Evolutionary conservation across 2,113 vertebrate species (phyloP).

Genomic region (Calcarius ornatus): DNA sequence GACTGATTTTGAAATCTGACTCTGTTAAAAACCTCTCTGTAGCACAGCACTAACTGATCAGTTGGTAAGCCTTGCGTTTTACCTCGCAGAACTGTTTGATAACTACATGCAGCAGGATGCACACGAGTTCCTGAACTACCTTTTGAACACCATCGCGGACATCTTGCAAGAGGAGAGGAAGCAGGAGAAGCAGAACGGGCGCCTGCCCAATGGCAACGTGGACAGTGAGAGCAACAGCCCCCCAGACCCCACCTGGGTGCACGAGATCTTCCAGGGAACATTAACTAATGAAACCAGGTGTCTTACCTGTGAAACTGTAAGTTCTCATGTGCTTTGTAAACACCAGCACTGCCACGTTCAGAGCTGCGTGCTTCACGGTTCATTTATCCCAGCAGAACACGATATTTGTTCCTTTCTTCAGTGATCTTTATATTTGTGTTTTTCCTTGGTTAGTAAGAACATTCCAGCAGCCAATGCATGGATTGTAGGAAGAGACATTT

Average conservation of each 20-base stretch:
- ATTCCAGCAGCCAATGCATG: background rate
- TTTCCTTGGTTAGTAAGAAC: background rate
- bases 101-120: slow-evolving; percentile 99
- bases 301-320: slow-evolving; percentile 86
- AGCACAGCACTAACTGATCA: background rate
- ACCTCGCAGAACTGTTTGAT: slow-evolving; percentile 89
- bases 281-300: slow-evolving; percentile 85
- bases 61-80: background rate
- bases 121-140: slow-evolving; percentile 96
- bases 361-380: background rate
- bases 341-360: background rate
- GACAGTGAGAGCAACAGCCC: slow-evolving; percentile 74
- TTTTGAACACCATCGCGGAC: slow-evolving; percentile 95
- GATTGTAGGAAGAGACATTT: background rate
- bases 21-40: background rate
- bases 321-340: background rate
- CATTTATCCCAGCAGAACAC: background rate
- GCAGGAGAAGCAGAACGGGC: slow-evolving; percentile 97
- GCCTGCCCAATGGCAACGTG: slow-evolving; percentile 79
- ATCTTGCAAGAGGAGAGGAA: slow-evolving; percentile 95
- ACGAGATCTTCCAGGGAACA: slow-evolving; percentile 86
- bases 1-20: background rate
- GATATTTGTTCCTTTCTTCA: background rate
- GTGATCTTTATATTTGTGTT: background rate
- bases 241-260: slow-evolving; percentile 82